Evolutionary conservation across 2,113 vertebrate genomes (phyloP).

Genomic region (Nerophis lumbriciformis): DNA sequence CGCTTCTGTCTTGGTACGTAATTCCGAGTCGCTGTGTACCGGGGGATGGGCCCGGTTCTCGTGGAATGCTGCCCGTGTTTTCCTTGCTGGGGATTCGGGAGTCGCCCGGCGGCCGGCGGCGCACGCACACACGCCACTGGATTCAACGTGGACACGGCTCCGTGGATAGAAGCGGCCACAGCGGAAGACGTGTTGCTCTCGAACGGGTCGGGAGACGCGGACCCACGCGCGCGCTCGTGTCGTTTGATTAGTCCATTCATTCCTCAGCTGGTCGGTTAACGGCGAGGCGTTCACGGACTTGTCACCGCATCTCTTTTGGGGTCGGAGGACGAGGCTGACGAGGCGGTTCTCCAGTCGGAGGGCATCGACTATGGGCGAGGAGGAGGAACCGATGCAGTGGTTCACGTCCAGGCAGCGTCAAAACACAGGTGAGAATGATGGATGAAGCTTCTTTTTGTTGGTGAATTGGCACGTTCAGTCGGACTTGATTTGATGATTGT

Average conservation of each 20-base stretch:
- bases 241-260: constrained; percentile 33
- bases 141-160: neutral
- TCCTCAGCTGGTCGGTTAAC: constrained; percentile 35
- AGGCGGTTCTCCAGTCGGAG: constrained; percentile 39
- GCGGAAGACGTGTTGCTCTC: constrained; percentile 58
- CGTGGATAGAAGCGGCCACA: constrained; percentile 19
- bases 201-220: neutral
- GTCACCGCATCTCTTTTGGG: constrained; percentile 7
- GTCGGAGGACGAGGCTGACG: constrained; percentile 29
- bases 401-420: constrained; percentile 61
- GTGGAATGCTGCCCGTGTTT: constrained; percentile 38
- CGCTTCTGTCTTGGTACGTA: constrained; percentile 24
- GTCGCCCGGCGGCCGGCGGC: constrained; percentile 41
- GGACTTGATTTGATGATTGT: neutral
- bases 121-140: constrained; percentile 22
- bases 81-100: constrained; percentile 37
- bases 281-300: constrained; percentile 30
- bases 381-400: constrained; percentile 63
- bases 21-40: constrained; percentile 37
- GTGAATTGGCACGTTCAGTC: constrained; percentile 2
- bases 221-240: constrained; percentile 14
- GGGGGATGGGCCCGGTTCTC: constrained; percentile 50
- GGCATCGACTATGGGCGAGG: constrained; percentile 66
- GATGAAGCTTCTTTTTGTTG: neutral
- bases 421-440: constrained; percentile 64